phyloP scores from a whole-genome alignment of 2,888 invertebrate species.

The Stenurella melanura region DNA sequence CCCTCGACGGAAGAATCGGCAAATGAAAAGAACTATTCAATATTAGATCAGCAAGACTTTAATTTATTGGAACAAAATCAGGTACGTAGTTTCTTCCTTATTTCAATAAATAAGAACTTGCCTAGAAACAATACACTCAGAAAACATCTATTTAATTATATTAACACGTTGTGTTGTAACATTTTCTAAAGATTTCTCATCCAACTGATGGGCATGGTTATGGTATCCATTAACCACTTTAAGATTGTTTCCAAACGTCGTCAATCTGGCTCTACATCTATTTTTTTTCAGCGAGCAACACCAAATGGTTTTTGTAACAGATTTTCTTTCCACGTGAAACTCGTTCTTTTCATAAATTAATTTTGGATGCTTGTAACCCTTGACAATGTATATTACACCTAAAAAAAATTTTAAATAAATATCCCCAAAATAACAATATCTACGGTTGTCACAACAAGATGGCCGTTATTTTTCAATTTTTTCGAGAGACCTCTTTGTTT shows the following conservation, averaged over 20 bases:
- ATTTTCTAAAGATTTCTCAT: neutral
- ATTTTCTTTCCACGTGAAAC: conserved; percentile 49
- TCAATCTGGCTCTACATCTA: conserved; percentile 45
- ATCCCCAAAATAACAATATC: neutral
- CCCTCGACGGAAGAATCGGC: no score
- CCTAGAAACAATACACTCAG: no score
- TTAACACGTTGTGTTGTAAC: conserved; percentile 5
- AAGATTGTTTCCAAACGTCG: conserved; percentile 47
- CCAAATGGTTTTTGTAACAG: conserved; percentile 51
- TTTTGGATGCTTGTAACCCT: conserved; percentile 56
- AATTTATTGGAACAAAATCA: no score
- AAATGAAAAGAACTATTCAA: no score
- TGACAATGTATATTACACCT: conserved; percentile 58
- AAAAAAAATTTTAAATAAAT: conserved; percentile 38
- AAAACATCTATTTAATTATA: neutral
- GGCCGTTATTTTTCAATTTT: no score
- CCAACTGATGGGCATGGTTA: neutral
- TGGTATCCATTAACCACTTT: conserved; percentile 40
- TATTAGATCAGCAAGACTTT: no score
- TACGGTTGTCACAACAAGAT: no score
- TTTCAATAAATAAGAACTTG: no score
- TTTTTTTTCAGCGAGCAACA: conserved; percentile 50
- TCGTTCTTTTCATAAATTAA: conserved; percentile 53
- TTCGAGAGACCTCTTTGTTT: no score
- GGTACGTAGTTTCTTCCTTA: no score